A percentile compares a stretch with the other conserved stretches of the same genome.
Evolutionary conservation across 2,113 vertebrate genomes (phyloP).

Genomic region (Cepphus grylle): DNA sequence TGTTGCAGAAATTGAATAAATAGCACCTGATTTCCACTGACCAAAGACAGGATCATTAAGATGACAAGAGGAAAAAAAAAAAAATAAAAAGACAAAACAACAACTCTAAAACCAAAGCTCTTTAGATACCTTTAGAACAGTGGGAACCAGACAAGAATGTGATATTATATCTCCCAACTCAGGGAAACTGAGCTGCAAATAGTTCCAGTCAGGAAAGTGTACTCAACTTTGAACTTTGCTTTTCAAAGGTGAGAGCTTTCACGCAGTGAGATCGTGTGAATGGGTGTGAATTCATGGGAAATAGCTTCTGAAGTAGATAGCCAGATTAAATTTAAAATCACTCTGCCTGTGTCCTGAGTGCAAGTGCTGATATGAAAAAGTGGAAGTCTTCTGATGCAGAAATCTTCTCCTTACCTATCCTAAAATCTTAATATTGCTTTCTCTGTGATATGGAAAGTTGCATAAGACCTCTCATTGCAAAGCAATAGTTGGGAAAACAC

Average conservation of each 20-base stretch:
- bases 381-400: background rate
- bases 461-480: background rate
- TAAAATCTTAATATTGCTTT: background rate
- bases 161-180: background rate
- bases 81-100: rapidly evolving
- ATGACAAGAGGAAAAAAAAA: background rate
- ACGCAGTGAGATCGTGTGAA: background rate
- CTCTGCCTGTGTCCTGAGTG: background rate
- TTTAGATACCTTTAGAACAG: background rate
- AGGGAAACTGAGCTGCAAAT: background rate
- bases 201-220: background rate
- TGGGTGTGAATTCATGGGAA: slow-evolving; percentile 8
- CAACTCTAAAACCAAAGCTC: background rate
- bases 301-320: background rate
- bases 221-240: slow-evolving; percentile 11
- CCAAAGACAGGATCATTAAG: background rate
- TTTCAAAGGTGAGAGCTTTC: slow-evolving; percentile 33
- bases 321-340: background rate
- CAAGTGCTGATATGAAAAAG: background rate
- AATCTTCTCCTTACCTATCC: background rate
- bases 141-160: background rate
- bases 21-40: slow-evolving; percentile 26
- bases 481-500: background rate
- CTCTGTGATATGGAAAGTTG: background rate
- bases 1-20: slow-evolving; percentile 24